A percentile compares a stretch with the other conserved stretches of the same genome.
These are phyloP conservation scores for Marmota flaviventris DNA, from an alignment of 2,113 vertebrate genomes.

Conservation along the genomic window DNA sequence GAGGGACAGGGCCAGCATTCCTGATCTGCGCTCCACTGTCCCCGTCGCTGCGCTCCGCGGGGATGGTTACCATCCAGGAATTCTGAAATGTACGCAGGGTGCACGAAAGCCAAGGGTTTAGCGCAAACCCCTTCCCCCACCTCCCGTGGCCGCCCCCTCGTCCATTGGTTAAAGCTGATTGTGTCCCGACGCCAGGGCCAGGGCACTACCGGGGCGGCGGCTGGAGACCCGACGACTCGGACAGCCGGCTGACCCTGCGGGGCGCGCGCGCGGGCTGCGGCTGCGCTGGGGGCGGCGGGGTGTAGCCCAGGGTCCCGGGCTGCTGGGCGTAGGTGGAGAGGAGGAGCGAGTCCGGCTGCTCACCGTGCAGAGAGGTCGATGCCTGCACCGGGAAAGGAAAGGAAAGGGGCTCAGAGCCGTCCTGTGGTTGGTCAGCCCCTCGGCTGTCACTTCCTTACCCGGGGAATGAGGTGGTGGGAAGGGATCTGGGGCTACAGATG, in stretches of 20 bases:
- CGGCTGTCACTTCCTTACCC: not conserved
- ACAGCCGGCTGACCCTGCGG: constrained; percentile 87
- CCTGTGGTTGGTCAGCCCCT: not conserved
- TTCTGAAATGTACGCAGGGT: constrained; percentile 80
- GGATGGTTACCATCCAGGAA: constrained; percentile 61
- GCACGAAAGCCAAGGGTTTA: constrained; percentile 73
- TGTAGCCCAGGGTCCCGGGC: constrained; percentile 86
- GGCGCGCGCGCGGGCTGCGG: constrained; percentile 75
- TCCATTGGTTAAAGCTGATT: constrained; percentile 88
- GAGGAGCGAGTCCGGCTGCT: constrained; percentile 85
- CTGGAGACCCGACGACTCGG: constrained; percentile 87
- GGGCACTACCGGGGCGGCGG: constrained; percentile 85
- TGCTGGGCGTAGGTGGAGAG: constrained; percentile 86
- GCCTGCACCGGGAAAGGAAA: constrained; percentile 85
- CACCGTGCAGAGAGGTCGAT: constrained; percentile 87
- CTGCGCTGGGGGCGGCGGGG: constrained; percentile 80
- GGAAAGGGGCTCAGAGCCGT: constrained; percentile 28
- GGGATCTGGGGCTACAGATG: rapidly evolving
- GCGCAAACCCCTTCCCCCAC: constrained; percentile 49
- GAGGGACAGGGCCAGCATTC: not conserved
- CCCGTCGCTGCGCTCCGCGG: constrained; percentile 37
- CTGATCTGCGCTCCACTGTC: constrained; percentile 1
- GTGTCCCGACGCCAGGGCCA: constrained; percentile 75
- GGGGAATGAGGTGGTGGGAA: not conserved
- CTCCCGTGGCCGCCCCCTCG: constrained; percentile 43